Percentiles rank a stretch among this genome's conserved stretches.
Conservation (phyloP, 2,113 vertebrate genomes). For the Alethe diademata region DNA sequence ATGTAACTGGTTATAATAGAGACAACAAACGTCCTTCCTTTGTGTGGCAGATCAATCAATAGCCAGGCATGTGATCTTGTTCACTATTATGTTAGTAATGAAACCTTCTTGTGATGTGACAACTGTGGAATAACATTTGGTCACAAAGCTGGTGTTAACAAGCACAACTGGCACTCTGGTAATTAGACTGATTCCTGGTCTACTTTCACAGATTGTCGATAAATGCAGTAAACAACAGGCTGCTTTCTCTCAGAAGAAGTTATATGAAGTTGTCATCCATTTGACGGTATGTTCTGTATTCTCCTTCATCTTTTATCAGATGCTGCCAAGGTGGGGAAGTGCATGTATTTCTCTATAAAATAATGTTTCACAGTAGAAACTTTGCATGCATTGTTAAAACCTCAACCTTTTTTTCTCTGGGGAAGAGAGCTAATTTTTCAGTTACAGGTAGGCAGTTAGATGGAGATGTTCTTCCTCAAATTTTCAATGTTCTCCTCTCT, state of each 20-base stretch:
- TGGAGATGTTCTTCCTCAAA: neutral
- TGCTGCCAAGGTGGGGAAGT: neutral
- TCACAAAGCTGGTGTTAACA: conserved; percentile 82
- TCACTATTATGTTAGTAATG: conserved; percentile 80
- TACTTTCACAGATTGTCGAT: conserved; percentile 81
- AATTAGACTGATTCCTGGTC: conserved; percentile 82
- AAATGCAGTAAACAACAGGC: conserved; percentile 76
- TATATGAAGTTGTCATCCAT: conserved; percentile 68
- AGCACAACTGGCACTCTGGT: conserved; percentile 78
- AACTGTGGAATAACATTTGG: conserved; percentile 81
- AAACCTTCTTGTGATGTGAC: conserved; percentile 80
- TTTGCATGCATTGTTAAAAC: neutral
- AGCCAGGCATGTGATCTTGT: conserved; percentile 77
- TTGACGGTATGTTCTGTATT: conserved; percentile 18
- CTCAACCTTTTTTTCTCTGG: neutral
- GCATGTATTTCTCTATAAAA: neutral
- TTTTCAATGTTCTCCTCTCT: neutral
- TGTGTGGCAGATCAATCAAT: conserved; percentile 82
- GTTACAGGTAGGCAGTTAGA: neutral
- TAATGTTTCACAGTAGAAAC: neutral
- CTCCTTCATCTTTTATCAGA: neutral
- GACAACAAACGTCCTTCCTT: conserved; percentile 74
- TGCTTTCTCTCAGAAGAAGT: conserved; percentile 69
- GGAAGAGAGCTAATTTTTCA: conserved; percentile 6
- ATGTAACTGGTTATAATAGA: conserved; percentile 70